These are phyloP conservation scores for Zoanthus sansibaricus DNA, from an alignment of 92 coral and sea anemone genomes.

Conservation along the genomic window DNA sequence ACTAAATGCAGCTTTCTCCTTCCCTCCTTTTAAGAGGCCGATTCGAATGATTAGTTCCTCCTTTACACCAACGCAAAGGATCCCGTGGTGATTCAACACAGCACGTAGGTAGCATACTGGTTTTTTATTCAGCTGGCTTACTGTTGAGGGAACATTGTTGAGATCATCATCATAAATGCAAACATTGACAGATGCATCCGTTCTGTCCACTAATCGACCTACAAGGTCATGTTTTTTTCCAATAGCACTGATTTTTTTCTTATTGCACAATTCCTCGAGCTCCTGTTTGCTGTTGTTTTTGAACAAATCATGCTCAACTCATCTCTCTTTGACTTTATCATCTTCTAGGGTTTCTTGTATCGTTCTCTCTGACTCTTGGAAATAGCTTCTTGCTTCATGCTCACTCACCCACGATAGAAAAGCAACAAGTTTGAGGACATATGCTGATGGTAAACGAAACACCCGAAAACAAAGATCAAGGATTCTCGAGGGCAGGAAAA, in stretches of 20 bases:
- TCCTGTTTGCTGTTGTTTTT: background rate
- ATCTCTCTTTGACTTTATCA: background rate
- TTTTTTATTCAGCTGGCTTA: conserved; percentile 50
- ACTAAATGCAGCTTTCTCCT: conserved; percentile 52
- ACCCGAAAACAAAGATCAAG: conserved; percentile 35
- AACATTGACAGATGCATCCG: background rate
- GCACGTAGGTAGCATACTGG: conserved; percentile 36
- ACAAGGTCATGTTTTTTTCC: conserved; percentile 34
- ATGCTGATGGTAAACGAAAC: conserved; percentile 7
- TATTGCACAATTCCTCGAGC: conserved; percentile 13
- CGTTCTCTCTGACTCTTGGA: background rate
- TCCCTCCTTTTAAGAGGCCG: conserved; percentile 51
- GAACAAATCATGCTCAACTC: conserved; percentile 17
- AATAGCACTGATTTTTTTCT: background rate
- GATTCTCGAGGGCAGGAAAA: conserved; percentile 52
- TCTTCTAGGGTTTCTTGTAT: conserved; percentile 5
- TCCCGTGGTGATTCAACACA: conserved; percentile 47
- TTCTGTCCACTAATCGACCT: conserved; percentile 3
- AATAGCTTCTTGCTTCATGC: background rate
- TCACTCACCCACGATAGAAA: background rate
- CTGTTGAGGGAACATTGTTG: conserved; percentile 46
- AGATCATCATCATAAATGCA: conserved; percentile 45
- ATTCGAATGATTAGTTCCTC: conserved; percentile 50
- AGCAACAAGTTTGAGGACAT: conserved; percentile 17
- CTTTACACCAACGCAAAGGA: conserved; percentile 41